phyloP scores from a whole-genome alignment of 2,113 vertebrate species.

The Megatriorchis doriae region DNA sequence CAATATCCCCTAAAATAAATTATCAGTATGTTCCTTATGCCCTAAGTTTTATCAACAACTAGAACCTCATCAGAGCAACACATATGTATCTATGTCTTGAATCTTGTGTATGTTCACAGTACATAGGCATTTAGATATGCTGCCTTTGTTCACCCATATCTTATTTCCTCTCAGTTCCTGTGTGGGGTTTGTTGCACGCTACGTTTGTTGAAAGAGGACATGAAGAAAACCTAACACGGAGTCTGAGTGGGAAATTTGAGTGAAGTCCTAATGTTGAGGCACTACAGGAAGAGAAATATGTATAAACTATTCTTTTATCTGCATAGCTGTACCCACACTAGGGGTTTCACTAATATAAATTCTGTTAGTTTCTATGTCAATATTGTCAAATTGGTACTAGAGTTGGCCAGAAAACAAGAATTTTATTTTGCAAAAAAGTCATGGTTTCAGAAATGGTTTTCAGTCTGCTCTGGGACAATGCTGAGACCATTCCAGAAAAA shows the following conservation, averaged over 20 bases:
- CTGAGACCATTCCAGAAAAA: constrained; percentile 44
- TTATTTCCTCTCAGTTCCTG: not conserved
- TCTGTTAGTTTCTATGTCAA: constrained; percentile 6
- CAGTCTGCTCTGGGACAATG: not conserved
- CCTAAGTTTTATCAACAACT: not conserved
- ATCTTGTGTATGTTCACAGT: not conserved
- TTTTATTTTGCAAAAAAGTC: constrained; percentile 3
- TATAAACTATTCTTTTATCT: not conserved
- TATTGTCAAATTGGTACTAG: not conserved
- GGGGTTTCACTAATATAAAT: not conserved
- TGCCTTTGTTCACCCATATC: not conserved
- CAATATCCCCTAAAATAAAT: not conserved
- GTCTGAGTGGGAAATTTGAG: not conserved
- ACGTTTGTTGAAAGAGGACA: not conserved
- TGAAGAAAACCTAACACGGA: not conserved
- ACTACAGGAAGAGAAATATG: not conserved
- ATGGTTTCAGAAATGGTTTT: constrained; percentile 34
- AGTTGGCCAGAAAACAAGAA: constrained; percentile 13
- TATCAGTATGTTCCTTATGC: not conserved
- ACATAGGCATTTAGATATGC: not conserved
- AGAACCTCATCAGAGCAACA: not conserved
- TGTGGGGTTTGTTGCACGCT: not conserved
- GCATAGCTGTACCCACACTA: not conserved
- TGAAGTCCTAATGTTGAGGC: not conserved
- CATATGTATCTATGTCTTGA: not conserved